A percentile compares a stretch with the other conserved stretches of the same genome.
Conservation (phyloP, 2,797 vertebrate genomes). For the Delichon dasypus region DNA sequence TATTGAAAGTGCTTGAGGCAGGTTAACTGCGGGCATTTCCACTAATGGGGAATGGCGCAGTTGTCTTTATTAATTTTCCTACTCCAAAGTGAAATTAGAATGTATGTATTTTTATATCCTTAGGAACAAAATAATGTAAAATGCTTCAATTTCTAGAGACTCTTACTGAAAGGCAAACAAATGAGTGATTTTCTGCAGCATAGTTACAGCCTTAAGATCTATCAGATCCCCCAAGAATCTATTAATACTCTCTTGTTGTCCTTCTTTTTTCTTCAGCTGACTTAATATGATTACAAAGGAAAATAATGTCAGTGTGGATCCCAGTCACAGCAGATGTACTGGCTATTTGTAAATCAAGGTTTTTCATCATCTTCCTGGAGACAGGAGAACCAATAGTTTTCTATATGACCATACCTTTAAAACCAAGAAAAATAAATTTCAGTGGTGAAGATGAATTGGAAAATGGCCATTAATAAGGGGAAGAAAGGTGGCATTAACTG, state of each 20-base stretch:
- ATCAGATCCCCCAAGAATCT: not conserved
- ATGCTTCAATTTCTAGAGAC: not conserved
- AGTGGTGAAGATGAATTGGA: not conserved
- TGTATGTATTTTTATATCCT: conserved; percentile 14
- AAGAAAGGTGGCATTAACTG: not conserved
- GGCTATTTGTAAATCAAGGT: not conserved
- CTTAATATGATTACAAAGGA: not conserved
- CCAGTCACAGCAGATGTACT: not conserved
- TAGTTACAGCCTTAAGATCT: not conserved
- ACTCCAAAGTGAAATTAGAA: conserved; percentile 28
- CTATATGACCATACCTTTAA: not conserved
- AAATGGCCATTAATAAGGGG: not conserved
- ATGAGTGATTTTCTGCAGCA: not conserved
- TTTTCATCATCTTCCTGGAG: not conserved
- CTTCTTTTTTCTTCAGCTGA: not conserved
- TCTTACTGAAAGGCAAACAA: not conserved
- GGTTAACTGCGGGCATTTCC: conserved; percentile 31
- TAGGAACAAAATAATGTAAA: conserved; percentile 1
- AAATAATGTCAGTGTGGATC: not conserved
- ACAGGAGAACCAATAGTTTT: not conserved
- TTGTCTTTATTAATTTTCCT: conserved; percentile 49
- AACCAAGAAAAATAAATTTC: not conserved
- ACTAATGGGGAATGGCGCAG: not conserved
- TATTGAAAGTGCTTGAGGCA: conserved; percentile 36
- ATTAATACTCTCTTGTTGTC: not conserved